These are phyloP conservation scores for Pangasius larnaudii DNA, from an alignment of 2,797 vertebrate genomes.

Conservation along the genomic window DNA sequence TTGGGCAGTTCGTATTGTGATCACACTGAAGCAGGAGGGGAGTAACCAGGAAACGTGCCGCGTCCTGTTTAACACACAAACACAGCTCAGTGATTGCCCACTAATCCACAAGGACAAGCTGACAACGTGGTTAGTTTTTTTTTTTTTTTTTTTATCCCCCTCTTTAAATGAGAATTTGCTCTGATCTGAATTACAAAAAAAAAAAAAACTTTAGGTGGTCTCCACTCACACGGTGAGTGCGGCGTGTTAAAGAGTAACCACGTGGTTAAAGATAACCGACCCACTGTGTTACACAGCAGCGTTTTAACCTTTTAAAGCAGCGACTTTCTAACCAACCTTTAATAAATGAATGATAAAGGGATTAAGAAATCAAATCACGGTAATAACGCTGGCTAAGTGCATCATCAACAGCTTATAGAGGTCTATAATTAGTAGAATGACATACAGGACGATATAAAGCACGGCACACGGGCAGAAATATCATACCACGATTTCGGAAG, in stretches of 20 bases:
- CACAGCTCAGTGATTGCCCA: not conserved
- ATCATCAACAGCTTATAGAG: not conserved
- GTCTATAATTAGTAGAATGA: not conserved
- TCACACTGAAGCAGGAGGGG: not conserved
- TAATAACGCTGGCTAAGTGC: not conserved
- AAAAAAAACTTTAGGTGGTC: not conserved
- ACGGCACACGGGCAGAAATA: not conserved
- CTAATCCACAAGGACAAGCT: not conserved
- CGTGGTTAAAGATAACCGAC: not conserved
- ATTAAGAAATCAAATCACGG: not conserved
- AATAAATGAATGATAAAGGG: not conserved
- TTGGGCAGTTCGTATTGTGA: not conserved
- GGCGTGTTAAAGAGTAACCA: slow-evolving; percentile 8
- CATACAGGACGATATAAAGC: too few relatives aligned
- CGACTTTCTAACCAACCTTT: not conserved
- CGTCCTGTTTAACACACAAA: slow-evolving; percentile 41
- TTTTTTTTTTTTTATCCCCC: not conserved
- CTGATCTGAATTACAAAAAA: not conserved
- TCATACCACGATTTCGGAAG: not conserved
- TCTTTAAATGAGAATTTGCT: not conserved
- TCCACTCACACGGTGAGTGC: not conserved
- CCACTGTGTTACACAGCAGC: not conserved
- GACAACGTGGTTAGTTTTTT: not conserved
- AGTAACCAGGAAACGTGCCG: slow-evolving; percentile 48
- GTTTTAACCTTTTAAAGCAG: not conserved